Evolutionary conservation across 2,888 invertebrate genomes (phyloP).

Genomic region (Cephus rjabovi): DNA sequence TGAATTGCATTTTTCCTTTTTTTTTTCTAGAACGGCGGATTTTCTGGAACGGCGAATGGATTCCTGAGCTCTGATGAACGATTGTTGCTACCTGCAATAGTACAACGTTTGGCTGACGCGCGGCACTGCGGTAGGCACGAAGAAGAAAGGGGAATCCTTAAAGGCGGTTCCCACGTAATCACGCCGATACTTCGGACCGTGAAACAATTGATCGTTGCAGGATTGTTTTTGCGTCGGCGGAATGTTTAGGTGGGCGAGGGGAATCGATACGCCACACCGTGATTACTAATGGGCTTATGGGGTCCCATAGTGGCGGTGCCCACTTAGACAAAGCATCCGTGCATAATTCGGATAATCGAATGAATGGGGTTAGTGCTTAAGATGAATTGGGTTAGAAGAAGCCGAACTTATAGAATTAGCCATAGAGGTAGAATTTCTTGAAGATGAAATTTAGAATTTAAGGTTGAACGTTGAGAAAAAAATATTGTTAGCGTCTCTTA

Average conservation of each 20-base stretch:
- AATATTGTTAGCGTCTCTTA: not conserved
- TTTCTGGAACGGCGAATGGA: too few species aligned
- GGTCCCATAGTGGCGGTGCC: slow-evolving; percentile 23
- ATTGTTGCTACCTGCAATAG: not conserved
- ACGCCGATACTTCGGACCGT: slow-evolving; percentile 28
- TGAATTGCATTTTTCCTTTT: not conserved
- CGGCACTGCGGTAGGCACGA: not conserved
- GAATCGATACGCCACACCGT: slow-evolving; percentile 35
- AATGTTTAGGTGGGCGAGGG: slow-evolving; percentile 27
- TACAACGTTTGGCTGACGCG: not conserved
- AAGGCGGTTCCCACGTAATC: slow-evolving; percentile 30
- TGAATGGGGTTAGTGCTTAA: slow-evolving; percentile 21
- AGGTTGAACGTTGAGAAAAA: not conserved
- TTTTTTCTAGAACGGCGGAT: not conserved
- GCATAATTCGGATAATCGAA: slow-evolving; percentile 48
- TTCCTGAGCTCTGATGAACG: not conserved
- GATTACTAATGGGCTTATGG: slow-evolving; percentile 32
- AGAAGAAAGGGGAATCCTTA: slow-evolving; percentile 22
- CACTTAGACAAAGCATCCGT: slow-evolving; percentile 37
- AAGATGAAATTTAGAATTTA: not conserved
- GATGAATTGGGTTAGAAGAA: slow-evolving; percentile 18
- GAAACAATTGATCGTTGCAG: slow-evolving; percentile 33
- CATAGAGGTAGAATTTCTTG: not conserved
- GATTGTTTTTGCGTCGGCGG: slow-evolving; percentile 14
- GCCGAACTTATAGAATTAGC: slow-evolving; percentile 15